Evolutionary conservation across 2,888 invertebrate genomes (phyloP), one percentile per base, ranked within the genome.

Genomic region (Erannis defoliaria): DNA sequence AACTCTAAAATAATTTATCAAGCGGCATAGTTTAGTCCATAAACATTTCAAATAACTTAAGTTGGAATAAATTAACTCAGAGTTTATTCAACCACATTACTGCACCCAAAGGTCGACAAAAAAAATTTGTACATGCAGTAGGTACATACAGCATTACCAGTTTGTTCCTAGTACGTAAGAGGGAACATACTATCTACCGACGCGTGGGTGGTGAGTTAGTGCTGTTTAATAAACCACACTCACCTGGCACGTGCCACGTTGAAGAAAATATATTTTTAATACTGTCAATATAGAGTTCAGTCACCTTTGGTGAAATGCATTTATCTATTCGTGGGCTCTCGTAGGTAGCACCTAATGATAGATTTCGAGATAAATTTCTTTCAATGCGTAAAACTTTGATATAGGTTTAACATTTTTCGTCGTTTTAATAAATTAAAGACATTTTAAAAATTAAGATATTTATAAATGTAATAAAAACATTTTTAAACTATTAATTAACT

Each of bases 211-310:
- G 66, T 74, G 67, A 76, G 66, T 71, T 66, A 77, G 66, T 72
- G 68, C 33, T 60, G 48, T 55, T 73, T 75, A 77, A 77, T 77
- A 71, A 76, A 71, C 58, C 66, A 67, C 67, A 65, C 70, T 61
- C 46, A 65, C 55, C 55, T 63, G 66, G 45, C 68, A 64, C 38
- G 61, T 75, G 69, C 67, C 68, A 50, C 35, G 29, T 38, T 67
- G 68, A 68, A 73, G 59, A 63, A 72, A 70, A 72, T 61, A 71
- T 70, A 68, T 60, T 66, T 73, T 71, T 71, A 77, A 72, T 73
- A 66, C 70, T 51, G 49, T 49, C 54, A 49, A 54, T 35, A 14
- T 8, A 51, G 42, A 58, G 71, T 72, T 67, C 72, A 69, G 43
- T 70, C 45, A 60, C 64, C 62, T 54, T 38, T n/a, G 38, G n/a